Evolutionary conservation across 2,888 invertebrate species (phyloP).

Genomic region (Sympetrum striolatum): DNA sequence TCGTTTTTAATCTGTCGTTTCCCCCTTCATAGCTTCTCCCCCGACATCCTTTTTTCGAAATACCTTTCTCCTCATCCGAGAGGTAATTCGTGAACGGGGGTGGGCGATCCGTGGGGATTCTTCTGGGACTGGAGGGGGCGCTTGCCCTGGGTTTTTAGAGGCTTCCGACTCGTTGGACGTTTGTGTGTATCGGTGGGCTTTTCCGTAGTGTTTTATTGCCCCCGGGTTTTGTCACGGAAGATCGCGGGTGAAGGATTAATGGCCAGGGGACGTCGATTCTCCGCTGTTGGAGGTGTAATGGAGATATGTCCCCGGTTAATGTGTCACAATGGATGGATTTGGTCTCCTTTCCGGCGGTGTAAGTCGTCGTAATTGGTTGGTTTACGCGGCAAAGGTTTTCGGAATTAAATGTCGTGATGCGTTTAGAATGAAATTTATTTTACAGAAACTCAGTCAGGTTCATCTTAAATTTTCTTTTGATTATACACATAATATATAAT

Average conservation of each 20-base stretch:
- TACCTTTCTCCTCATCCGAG: background rate
- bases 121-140: background rate
- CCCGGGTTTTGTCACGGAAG: background rate
- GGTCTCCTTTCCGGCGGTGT: no score
- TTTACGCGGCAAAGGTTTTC: no score
- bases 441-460: no score
- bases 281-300: background rate
- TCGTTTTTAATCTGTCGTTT: conserved; percentile 20
- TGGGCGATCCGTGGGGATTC: background rate
- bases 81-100: background rate
- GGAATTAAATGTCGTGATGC: no score
- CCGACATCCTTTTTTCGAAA: background rate
- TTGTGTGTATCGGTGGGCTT: background rate
- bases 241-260: background rate
- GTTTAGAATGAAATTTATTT: no score
- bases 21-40: background rate
- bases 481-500: no score
- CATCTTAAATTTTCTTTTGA: no score
- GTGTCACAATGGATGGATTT: background rate
- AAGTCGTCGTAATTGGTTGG: no score
- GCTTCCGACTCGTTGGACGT: background rate
- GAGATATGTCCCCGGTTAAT: background rate
- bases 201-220: background rate
- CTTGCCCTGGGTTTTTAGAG: background rate
- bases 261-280: background rate